These are phyloP conservation scores for Caenorhabditis inopinata DNA, from an alignment of 1,140 invertebrate species.

Conservation along the genomic window DNA sequence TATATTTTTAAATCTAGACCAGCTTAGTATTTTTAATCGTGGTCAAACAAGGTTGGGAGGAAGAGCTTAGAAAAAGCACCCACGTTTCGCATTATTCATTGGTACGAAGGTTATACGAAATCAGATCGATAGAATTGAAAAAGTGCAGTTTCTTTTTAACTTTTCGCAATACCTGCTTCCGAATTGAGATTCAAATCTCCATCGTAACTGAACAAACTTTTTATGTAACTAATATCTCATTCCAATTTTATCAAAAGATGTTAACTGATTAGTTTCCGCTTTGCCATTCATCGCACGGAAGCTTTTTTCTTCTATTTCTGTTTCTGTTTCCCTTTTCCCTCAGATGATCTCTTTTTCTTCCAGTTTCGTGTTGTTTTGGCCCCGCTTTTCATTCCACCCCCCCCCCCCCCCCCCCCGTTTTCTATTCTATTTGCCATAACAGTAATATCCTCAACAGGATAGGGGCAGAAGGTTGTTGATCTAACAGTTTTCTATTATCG, in stretches of 20 bases:
- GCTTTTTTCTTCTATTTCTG: background rate
- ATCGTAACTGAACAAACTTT: too few species aligned
- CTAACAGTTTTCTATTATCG: constrained; percentile 17
- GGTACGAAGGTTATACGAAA: too few species aligned
- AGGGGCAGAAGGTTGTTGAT: constrained; percentile 19
- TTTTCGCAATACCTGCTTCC: too few species aligned
- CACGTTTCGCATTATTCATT: too few species aligned
- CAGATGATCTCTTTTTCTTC: background rate
- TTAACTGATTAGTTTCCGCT: constrained; percentile 15
- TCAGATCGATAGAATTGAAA: too few species aligned
- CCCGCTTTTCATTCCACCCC: background rate
- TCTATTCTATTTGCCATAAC: background rate
- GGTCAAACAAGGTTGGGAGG: background rate
- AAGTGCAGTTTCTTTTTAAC: too few species aligned
- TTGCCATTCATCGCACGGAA: background rate
- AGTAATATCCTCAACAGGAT: constrained; percentile 6
- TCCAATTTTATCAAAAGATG: background rate
- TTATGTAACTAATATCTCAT: background rate
- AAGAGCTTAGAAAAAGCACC: too few species aligned
- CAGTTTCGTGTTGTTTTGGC: constrained; percentile 19
- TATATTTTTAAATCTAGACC: background rate
- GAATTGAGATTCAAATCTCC: too few species aligned
- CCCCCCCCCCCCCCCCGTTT: background rate
- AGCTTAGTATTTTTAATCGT: background rate
- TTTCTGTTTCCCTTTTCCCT: background rate